Conservation (phyloP, 2,113 vertebrate genomes). For the Syrmaticus mikado region DNA sequence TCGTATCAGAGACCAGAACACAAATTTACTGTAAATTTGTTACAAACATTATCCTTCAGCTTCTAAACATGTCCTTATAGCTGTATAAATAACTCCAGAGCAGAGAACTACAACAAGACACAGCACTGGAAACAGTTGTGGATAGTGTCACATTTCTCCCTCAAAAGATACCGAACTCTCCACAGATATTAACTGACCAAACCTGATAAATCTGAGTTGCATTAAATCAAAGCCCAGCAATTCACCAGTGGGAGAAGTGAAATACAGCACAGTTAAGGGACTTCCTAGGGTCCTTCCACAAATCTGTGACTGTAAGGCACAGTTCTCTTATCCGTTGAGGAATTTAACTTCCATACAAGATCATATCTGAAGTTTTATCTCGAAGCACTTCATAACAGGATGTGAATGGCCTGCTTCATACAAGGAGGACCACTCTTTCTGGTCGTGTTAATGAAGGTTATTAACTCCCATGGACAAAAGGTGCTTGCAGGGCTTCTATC, state of each 20-base stretch:
- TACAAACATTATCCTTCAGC: not conserved
- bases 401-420: not conserved
- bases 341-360: not conserved
- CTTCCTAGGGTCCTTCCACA: not conserved
- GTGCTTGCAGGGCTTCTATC: not conserved
- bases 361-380: not conserved
- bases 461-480: not conserved
- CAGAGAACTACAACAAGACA: not conserved
- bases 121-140: not conserved
- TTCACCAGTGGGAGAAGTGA: not conserved
- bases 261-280: not conserved
- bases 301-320: not conserved
- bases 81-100: not conserved
- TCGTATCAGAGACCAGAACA: not conserved
- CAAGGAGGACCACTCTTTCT: not conserved
- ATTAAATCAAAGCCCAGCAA: not conserved
- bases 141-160: not conserved
- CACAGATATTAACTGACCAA: not conserved
- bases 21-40: not conserved
- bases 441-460: not conserved
- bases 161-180: not conserved
- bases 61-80: not conserved
- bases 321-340: not conserved
- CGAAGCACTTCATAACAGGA: not conserved
- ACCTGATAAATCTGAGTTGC: not conserved